Percentiles rank a stretch among this genome's conserved stretches.
Conservation (phyloP, 2,797 vertebrate species). For the Amblyraja radiata region DNA sequence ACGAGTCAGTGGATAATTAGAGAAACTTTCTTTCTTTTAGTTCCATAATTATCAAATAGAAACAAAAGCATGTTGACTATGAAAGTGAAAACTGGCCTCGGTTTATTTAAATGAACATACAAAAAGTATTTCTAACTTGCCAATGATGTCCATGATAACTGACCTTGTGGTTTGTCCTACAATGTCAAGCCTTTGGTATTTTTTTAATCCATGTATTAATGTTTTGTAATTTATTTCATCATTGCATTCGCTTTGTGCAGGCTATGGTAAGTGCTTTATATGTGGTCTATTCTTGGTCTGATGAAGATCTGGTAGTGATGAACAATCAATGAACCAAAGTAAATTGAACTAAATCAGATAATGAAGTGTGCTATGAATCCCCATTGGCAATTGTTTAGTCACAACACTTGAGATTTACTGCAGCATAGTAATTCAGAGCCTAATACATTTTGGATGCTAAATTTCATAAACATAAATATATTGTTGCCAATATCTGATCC, state of each 20-base stretch:
- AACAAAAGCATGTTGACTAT: not conserved
- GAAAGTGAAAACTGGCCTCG: not conserved
- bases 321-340: slow-evolving; percentile 19
- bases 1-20: not conserved
- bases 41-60: not conserved
- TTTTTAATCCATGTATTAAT: slow-evolving; percentile 33
- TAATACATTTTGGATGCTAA: not conserved
- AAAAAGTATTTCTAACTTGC: not conserved
- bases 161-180: slow-evolving; percentile 22
- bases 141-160: slow-evolving; percentile 21
- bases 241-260: slow-evolving; percentile 37
- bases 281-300: slow-evolving; percentile 16
- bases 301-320: slow-evolving; percentile 20
- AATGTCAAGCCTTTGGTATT: slow-evolving; percentile 19
- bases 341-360: not conserved
- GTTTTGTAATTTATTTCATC: slow-evolving; percentile 38
- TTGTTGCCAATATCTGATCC: not conserved
- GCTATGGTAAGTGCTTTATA: slow-evolving; percentile 38
- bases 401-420: not conserved
- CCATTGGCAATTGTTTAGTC: not conserved
- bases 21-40: not conserved
- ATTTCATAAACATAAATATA: not conserved
- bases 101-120: not conserved
- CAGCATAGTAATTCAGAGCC: not conserved
- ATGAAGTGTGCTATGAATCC: not conserved